A percentile compares a stretch with the other conserved stretches of the same genome.
Evolutionary conservation across 2,113 vertebrate genomes (phyloP).

Genomic region (Silurus asotus): DNA sequence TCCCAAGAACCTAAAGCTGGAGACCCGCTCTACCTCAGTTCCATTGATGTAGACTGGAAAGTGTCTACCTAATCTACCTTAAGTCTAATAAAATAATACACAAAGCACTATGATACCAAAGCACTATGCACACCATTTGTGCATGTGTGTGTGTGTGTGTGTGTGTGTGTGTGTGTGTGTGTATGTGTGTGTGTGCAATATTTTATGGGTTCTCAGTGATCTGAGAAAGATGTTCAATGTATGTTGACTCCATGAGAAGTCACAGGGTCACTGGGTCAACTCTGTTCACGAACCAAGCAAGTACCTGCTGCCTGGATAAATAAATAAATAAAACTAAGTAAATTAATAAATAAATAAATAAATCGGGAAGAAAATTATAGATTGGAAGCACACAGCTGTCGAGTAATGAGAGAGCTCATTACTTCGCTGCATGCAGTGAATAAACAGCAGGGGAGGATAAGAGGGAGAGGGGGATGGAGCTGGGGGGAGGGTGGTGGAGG

Average conservation of each 20-base stretch:
- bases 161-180: too few species aligned
- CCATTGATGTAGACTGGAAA: too few species aligned
- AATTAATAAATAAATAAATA: not conserved
- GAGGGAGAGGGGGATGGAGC: not conserved
- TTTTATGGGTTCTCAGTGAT: not conserved
- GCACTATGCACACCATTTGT: not conserved
- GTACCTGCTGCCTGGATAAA: not conserved
- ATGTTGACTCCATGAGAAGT: not conserved
- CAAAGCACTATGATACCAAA: not conserved
- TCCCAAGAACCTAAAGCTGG: too few species aligned
- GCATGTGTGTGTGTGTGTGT: not conserved
- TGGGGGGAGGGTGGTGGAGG: not conserved
- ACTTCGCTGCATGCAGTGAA: conserved; percentile 32
- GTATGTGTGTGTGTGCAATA: not conserved
- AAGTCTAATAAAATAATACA: not conserved
- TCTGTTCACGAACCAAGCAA: not conserved
- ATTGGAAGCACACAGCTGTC: conserved; percentile 28
- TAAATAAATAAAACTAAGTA: not conserved
- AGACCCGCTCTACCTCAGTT: too few species aligned
- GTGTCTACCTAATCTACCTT: not conserved
- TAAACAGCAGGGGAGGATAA: conserved; percentile 28
- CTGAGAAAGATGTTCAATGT: not conserved
- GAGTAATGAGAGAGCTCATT: conserved; percentile 31
- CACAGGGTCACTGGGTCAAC: conserved; percentile 12
- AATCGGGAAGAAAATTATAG: conserved; percentile 14